Conservation (phyloP, 1,140 invertebrate species). For the Drepana arcuata region DNA sequence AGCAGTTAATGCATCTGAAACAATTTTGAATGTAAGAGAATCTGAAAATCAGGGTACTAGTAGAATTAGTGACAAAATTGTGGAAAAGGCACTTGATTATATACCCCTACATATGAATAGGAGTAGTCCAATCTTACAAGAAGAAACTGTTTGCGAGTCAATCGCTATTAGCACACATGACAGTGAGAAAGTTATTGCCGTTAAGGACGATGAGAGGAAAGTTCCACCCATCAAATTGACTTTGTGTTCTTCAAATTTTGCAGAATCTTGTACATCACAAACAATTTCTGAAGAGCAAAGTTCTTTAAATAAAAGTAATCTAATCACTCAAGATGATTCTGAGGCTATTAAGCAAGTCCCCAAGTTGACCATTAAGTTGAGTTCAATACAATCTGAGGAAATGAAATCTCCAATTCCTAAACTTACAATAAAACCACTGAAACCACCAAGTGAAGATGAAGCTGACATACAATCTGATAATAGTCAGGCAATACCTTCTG, state of each 20-base stretch:
- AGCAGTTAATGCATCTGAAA: no score
- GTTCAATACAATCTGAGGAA: constrained; percentile 47
- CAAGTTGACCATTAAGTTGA: constrained; percentile 59
- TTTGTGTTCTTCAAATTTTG: constrained; percentile 10
- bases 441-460: constrained; percentile 26
- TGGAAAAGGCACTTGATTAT: no score
- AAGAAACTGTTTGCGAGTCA: no score
- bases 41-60: constrained; percentile 1
- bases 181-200: no score
- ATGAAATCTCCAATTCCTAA: constrained; percentile 51
- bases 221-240: constrained; percentile 24
- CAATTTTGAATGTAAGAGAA: neutral
- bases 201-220: constrained; percentile 11
- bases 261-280: constrained; percentile 1
- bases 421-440: constrained; percentile 61
- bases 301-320: constrained; percentile 5
- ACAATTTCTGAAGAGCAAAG: neutral
- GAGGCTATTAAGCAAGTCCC: constrained; percentile 46
- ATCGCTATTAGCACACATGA: no score
- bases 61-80: no score
- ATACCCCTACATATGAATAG: no score
- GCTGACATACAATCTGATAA: constrained; percentile 8
- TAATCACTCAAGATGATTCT: constrained; percentile 13
- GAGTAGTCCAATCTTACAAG: no score
- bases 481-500: constrained; percentile 19